These are phyloP conservation scores for Petrolisthes cinctipes DNA, from an alignment of 2,888 invertebrate genomes.

Conservation along the genomic window DNA sequence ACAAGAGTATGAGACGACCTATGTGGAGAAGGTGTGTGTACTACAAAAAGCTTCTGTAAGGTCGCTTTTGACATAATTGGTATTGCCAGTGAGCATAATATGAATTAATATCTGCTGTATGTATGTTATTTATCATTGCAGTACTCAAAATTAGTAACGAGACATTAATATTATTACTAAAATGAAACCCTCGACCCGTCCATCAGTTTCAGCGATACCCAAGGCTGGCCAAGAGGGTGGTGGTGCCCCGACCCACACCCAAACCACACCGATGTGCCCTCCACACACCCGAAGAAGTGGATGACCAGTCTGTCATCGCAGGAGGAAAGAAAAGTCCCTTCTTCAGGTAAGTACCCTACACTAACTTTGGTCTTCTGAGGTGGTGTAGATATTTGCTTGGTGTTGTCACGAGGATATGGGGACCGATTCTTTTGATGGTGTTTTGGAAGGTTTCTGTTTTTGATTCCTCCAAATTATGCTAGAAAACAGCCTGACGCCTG, in stretches of 20 bases:
- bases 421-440: too few species aligned
- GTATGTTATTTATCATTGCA: not conserved
- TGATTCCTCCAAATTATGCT: too few species aligned
- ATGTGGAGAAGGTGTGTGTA: slow-evolving; percentile 51
- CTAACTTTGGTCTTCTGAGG: too few species aligned
- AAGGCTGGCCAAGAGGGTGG: slow-evolving; percentile 78
- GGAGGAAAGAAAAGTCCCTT: slow-evolving; percentile 45
- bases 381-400: too few species aligned
- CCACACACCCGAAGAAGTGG: slow-evolving; percentile 22
- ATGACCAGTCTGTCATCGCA: not conserved
- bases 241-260: slow-evolving; percentile 41
- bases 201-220: slow-evolving; percentile 86
- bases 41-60: too few species aligned
- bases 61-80: too few species aligned
- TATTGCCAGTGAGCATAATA: too few species aligned
- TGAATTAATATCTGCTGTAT: not conserved
- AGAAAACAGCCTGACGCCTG: too few species aligned
- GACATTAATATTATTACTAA: not conserved
- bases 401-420: too few species aligned
- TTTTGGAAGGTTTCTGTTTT: too few species aligned
- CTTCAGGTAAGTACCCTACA: slow-evolving; percentile 34
- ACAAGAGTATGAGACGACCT: slow-evolving; percentile 86
- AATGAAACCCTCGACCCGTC: not conserved
- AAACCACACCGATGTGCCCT: slow-evolving; percentile 50
- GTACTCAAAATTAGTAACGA: not conserved